A percentile compares a stretch with the other conserved stretches of the same genome.
phyloP scores from a whole-genome alignment of 2,113 vertebrate genomes.

The Siphamia tubifer region DNA sequence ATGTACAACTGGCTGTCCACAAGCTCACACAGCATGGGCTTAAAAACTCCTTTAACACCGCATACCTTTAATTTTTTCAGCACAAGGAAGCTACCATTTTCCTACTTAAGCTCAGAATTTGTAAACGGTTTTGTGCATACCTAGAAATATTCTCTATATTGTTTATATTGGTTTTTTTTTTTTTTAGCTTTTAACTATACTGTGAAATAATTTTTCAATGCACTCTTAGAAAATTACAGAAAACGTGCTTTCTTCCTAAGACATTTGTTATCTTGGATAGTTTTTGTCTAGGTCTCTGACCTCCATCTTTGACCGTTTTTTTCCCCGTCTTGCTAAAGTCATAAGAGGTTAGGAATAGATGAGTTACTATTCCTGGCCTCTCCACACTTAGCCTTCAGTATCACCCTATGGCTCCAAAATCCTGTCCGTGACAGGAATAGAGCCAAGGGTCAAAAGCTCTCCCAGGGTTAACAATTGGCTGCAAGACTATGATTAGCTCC shows the following conservation, averaged over 20 bases:
- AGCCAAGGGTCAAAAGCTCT: conserved; percentile 29
- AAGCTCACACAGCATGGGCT: conserved; percentile 37
- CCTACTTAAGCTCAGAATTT: conserved; percentile 5
- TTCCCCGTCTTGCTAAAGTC: conserved; percentile 33
- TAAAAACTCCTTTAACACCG: conserved; percentile 27
- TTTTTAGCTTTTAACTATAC: conserved; percentile 55
- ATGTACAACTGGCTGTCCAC: conserved; percentile 42
- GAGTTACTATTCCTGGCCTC: conserved; percentile 27
- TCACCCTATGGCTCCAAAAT: not conserved
- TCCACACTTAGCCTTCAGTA: conserved; percentile 18
- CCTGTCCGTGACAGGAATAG: not conserved
- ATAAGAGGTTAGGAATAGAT: conserved; percentile 21
- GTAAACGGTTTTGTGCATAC: conserved; percentile 20
- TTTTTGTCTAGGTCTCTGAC: conserved; percentile 9
- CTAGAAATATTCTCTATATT: conserved; percentile 28
- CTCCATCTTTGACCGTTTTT: conserved; percentile 1
- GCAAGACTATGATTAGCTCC: conserved; percentile 29
- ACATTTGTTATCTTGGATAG: conserved; percentile 3
- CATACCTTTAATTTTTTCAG: conserved; percentile 48
- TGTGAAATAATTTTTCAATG: conserved; percentile 75
- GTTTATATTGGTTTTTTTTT: conserved; percentile 49
- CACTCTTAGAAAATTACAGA: conserved; percentile 55
- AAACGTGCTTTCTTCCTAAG: conserved; percentile 12
- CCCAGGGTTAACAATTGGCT: conserved; percentile 19
- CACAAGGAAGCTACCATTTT: conserved; percentile 59